These are phyloP conservation scores for Astreopora myriophthalma DNA, from an alignment of 64 coral and sea anemone species.

Conservation along the genomic window DNA sequence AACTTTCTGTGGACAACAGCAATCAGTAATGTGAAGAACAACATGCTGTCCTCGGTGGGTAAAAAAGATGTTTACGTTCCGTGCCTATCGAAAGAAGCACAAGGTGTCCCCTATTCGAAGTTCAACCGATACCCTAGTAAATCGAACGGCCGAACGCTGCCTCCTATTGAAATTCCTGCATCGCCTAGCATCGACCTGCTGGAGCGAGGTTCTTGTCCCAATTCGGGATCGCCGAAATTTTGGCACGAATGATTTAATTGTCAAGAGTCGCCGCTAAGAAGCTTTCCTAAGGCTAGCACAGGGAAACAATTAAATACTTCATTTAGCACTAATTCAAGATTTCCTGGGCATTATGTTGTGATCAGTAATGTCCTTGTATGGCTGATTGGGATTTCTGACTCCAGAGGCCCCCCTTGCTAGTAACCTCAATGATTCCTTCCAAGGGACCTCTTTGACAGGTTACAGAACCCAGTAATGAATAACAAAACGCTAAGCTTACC, in stretches of 20 bases:
- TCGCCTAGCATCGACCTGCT: background rate
- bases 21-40: constrained; percentile 8
- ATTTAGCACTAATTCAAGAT: background rate
- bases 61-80: constrained; percentile 21
- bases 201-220: constrained; percentile 49
- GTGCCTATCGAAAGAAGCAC: constrained; percentile 58
- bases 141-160: constrained; percentile 58
- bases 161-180: constrained; percentile 60
- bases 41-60: background rate
- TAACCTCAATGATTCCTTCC: too few species aligned
- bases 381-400: too few species aligned
- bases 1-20: constrained; percentile 70
- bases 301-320: background rate
- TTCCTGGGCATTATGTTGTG: background rate
- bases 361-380: too few species aligned
- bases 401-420: too few species aligned
- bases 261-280: background rate
- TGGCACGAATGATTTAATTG: constrained; percentile 59
- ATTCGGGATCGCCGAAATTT: constrained; percentile 65
- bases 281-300: background rate
- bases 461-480: background rate
- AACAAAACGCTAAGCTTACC: background rate
- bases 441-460: too few species aligned
- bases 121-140: constrained; percentile 54
- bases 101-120: constrained; percentile 15